Evolutionary conservation across 2,113 vertebrate species (phyloP).

Genomic region (Patagioenas fasciata): DNA sequence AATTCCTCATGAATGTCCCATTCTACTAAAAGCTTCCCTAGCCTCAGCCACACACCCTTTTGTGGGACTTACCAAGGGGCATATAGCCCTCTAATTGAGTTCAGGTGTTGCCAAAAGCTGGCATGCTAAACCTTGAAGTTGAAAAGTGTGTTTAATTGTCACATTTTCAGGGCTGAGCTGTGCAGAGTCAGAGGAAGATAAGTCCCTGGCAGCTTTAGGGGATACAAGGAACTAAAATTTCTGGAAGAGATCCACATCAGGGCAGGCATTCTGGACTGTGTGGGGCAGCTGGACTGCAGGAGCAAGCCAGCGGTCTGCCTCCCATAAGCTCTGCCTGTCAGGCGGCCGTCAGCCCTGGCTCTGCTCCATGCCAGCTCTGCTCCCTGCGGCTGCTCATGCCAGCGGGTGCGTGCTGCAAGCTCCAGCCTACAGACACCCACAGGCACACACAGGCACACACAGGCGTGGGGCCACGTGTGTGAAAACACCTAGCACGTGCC

Average conservation of each 20-base stretch:
- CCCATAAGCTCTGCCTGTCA: neutral
- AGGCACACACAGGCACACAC: neutral
- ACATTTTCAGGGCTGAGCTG: neutral
- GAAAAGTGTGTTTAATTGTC: neutral
- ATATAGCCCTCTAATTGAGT: neutral
- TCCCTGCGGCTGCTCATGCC: neutral
- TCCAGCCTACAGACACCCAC: neutral
- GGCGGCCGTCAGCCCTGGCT: neutral
- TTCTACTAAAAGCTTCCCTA: neutral
- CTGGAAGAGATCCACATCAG: neutral
- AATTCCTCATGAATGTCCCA: neutral
- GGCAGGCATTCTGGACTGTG: neutral
- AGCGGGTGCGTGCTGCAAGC: neutral
- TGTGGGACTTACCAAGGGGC: neutral
- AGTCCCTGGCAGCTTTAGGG: neutral
- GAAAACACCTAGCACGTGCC: accelerated
- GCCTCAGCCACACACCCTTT: neutral
- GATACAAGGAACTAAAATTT: neutral
- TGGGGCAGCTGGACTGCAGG: neutral
- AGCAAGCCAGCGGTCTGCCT: neutral
- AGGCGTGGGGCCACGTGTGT: neutral
- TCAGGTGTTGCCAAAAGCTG: neutral
- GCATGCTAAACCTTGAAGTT: neutral
- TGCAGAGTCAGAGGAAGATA: neutral
- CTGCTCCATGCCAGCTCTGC: neutral